Percentiles rank a stretch among this genome's conserved stretches.
phyloP scores from a whole-genome alignment of 1,140 invertebrate genomes.

The Nilaparvata lugens region DNA sequence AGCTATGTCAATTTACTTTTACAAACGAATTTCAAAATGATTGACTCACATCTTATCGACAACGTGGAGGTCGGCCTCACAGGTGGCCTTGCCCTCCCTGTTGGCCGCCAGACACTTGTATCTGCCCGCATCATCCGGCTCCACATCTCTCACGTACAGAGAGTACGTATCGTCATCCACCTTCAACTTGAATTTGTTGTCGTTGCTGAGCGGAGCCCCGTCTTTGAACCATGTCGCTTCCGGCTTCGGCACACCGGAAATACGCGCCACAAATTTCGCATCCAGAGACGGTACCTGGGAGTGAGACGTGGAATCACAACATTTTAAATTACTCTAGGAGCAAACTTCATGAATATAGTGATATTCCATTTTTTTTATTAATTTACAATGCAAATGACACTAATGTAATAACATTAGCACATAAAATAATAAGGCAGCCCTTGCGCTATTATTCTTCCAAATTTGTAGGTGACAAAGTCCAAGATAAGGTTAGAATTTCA shows the following conservation, averaged over 20 bases:
- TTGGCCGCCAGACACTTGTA: conserved; percentile 74
- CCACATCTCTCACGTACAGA: conserved; percentile 61
- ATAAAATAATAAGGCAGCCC: no score
- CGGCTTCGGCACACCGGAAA: conserved; percentile 78
- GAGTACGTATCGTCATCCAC: conserved; percentile 68
- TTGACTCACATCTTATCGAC: conserved; percentile 74
- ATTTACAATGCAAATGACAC: no score
- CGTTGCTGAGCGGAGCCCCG: conserved; percentile 52
- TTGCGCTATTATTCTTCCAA: no score
- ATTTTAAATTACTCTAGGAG: no score
- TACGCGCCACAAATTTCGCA: conserved; percentile 70
- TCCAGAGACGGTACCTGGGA: conserved; percentile 57
- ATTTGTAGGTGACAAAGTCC: no score
- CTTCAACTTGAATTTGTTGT: conserved; percentile 67
- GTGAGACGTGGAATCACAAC: no score
- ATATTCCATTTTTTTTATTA: no score
- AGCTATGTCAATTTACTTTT: no score
- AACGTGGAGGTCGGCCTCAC: conserved; percentile 61
- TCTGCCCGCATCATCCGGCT: conserved; percentile 50
- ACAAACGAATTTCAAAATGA: no score
- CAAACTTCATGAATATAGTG: no score
- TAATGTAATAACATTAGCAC: no score
- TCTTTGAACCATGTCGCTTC: conserved; percentile 79
- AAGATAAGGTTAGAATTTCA: no score
- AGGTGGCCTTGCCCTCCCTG: conserved; percentile 66